A percentile compares a stretch with the other conserved stretches of the same genome.
These are phyloP conservation scores for Matsumurasca onukii DNA, from an alignment of 1,140 invertebrate species.

Conservation along the genomic window DNA sequence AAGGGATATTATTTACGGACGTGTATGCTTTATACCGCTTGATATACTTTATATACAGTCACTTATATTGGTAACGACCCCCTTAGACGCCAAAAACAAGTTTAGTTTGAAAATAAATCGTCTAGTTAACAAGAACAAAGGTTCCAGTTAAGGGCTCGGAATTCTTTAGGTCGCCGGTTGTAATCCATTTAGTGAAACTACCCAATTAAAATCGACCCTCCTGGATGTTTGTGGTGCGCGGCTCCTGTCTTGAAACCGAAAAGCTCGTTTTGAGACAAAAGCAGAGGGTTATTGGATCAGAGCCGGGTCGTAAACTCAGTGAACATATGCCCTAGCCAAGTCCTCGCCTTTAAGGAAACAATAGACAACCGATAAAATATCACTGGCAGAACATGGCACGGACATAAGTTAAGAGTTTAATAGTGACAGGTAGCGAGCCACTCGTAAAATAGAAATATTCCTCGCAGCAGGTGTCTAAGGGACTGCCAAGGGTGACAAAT, in stretches of 20 bases:
- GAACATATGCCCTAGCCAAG: not conserved
- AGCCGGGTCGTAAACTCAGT: not conserved
- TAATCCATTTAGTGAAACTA: not conserved
- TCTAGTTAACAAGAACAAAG: no score
- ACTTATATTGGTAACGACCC: no score
- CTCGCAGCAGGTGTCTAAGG: conserved; percentile 11
- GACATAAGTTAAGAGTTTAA: conserved; percentile 30
- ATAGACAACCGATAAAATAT: conserved; percentile 19
- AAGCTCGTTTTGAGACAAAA: conserved; percentile 19
- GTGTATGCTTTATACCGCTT: no score
- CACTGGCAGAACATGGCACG: conserved; percentile 8
- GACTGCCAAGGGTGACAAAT: conserved; percentile 27
- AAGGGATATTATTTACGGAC: no score
- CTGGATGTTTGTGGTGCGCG: not conserved
- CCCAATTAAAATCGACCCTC: conserved; percentile 3
- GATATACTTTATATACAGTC: no score
- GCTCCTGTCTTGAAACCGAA: not conserved
- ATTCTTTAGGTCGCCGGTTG: no score
- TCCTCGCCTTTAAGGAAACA: not conserved
- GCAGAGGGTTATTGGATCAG: not conserved
- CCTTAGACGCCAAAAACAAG: no score
- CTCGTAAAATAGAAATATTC: conserved; percentile 32
- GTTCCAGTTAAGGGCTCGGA: no score
- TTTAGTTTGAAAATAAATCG: no score
- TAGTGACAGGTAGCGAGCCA: conserved; percentile 26